Evolutionary conservation across 2,797 vertebrate genomes (phyloP), one percentile per base, ranked within the genome.

Genomic region (Mormyrops boulengeri): DNA sequence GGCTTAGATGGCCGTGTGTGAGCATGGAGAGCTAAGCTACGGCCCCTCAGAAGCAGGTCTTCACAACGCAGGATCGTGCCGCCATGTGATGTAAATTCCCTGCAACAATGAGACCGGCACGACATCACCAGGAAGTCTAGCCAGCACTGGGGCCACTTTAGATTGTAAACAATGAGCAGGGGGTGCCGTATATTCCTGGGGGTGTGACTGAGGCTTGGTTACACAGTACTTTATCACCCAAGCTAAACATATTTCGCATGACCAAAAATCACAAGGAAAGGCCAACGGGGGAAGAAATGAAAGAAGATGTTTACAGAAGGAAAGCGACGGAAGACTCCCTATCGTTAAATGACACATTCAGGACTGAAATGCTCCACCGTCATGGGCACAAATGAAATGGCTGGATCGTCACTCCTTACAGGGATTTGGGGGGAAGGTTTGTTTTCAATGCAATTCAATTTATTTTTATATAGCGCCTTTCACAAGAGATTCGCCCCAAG

Each of bases 261-360:
- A 91, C 80, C 88, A 87, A 91, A 92, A 85, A 30, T 30, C 26
- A 30, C 85, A 88, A 85, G 89, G 90, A 90, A 90, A 88, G 89
- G 89, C 89, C 22, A 88, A 86, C 55, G 55, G 82, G 66, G 82
- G 50, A 89, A 85, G 77, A 88, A 88, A 44, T 50, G 44, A 88
- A 88, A 91, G 69, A 84, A 52, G 91, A 90, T 90, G 89, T 90
- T 90, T 87, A 89, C 47, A 55, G 85, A 89, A 85, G 80, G 84
- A 84, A 89, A 89, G 69, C 80, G 88, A 89, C 66, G 69, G 66
- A 91, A 60, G 55, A 53, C 73, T 86, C 34, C 85, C 66, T 19
- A 26, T 91, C 89, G 87, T 90, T 89, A 92, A 90, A 90, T 92
- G 88, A 90, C 52, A 89, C 89, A 91, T 89, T 89, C 88, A 88